phyloP scores from a whole-genome alignment of 64 coral and sea anemone species.

The Pachyseris speciosa region DNA sequence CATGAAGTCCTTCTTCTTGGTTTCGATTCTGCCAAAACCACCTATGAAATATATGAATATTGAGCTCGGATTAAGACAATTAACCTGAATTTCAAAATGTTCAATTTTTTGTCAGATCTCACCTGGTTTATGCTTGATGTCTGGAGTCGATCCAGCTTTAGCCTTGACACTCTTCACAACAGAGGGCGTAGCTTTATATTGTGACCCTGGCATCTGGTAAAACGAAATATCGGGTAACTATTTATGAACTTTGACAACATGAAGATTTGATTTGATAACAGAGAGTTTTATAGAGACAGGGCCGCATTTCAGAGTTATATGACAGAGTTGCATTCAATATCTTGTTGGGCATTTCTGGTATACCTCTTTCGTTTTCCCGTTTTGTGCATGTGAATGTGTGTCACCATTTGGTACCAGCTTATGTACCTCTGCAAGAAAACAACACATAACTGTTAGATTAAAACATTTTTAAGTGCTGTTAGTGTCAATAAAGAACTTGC shows the following conservation, averaged over 20 bases:
- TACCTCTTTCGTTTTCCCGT: slow-evolving; percentile 23
- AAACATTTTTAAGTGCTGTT: no score
- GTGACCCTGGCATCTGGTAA: not conserved
- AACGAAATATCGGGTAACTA: no score
- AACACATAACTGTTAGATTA: not conserved
- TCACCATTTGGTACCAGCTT: slow-evolving; percentile 10
- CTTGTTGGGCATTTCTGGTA: not conserved
- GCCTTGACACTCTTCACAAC: slow-evolving; percentile 70
- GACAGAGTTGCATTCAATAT: no score
- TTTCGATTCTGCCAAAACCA: slow-evolving; percentile 14
- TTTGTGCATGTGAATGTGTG: not conserved
- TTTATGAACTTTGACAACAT: no score
- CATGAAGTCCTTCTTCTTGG: slow-evolving; percentile 70
- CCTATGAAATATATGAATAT: slow-evolving; percentile 31
- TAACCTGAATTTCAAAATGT: not conserved
- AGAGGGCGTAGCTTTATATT: not conserved
- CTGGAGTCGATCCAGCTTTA: slow-evolving; percentile 59
- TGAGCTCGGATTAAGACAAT: not conserved
- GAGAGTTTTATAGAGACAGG: no score
- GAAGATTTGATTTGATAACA: no score
- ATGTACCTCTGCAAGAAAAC: not conserved
- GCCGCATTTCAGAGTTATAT: no score
- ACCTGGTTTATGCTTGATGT: slow-evolving; percentile 75
- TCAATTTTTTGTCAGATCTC: not conserved
- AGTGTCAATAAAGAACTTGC: no score